A percentile compares a stretch with the other conserved stretches of the same genome.
Evolutionary conservation across 2,888 invertebrate species (phyloP).

Genomic region (Exephanes ischioxanthus): DNA sequence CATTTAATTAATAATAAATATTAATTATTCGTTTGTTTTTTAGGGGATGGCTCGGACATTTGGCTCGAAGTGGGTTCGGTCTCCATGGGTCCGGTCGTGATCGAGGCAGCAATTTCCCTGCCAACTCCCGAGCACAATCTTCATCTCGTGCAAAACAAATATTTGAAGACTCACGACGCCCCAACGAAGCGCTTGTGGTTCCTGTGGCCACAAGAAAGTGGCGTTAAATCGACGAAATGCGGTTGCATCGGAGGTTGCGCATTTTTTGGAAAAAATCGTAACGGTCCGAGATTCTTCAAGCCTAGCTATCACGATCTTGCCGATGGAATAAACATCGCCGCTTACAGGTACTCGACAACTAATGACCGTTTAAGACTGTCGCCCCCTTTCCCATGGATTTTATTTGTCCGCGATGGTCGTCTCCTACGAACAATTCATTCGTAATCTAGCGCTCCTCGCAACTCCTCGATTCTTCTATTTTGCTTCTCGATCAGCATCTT

Average conservation of each 20-base stretch:
- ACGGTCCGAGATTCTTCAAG: conserved; percentile 95
- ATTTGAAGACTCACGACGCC: conserved; percentile 93
- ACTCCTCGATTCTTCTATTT: conserved; percentile 67
- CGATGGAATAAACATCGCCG: conserved; percentile 94
- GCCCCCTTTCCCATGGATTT: background rate
- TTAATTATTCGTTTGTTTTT: conserved; percentile 11
- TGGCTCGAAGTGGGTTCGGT: conserved; percentile 98
- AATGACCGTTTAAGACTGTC: background rate
- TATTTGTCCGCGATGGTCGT: background rate
- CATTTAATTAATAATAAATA: background rate
- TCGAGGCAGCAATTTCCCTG: conserved; percentile 95
- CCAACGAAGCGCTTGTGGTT: conserved; percentile 96
- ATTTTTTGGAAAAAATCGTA: conserved; percentile 97
- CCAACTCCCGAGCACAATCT: conserved; percentile 92
- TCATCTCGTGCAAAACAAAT: conserved; percentile 92
- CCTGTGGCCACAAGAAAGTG: conserved; percentile 92
- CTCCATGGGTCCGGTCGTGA: conserved; percentile 94
- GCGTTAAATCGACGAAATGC: conserved; percentile 90
- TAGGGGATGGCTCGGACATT: conserved; percentile 87
- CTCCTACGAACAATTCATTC: conserved; percentile 21
- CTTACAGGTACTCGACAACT: conserved; percentile 87
- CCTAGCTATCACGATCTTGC: conserved; percentile 92
- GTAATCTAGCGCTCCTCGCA: conserved; percentile 56
- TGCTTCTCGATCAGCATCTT: conserved; percentile 68
- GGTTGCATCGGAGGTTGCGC: conserved; percentile 98